Evolutionary conservation across 2,888 invertebrate species (phyloP).

Genomic region (Heliconius sara): DNA sequence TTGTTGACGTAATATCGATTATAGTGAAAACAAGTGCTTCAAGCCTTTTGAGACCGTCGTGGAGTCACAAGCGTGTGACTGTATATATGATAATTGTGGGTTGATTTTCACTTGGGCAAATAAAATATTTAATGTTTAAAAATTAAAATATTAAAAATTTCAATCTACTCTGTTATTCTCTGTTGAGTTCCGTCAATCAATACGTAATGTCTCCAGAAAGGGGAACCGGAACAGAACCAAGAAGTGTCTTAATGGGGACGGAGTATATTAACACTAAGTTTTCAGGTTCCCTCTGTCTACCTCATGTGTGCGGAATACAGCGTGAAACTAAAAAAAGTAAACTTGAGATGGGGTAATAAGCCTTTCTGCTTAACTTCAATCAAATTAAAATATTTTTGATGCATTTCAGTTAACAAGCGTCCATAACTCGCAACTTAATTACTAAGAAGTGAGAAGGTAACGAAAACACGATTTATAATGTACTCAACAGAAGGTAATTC

Average conservation of each 20-base stretch:
- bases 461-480: constrained; percentile 78
- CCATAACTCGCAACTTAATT: constrained; percentile 44
- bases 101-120: too few relatives aligned
- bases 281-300: not conserved
- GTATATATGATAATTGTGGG: too few relatives aligned
- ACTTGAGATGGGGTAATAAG: not conserved
- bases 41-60: too few relatives aligned
- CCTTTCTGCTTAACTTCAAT: not conserved
- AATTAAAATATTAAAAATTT: too few relatives aligned
- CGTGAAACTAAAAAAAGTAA: too few relatives aligned
- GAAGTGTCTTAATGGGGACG: not conserved
- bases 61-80: too few relatives aligned
- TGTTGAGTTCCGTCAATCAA: not conserved
- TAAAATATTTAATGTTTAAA: too few relatives aligned
- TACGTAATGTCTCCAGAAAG: not conserved
- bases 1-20: not conserved
- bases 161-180: too few relatives aligned
- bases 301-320: too few relatives aligned
- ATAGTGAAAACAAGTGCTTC: not conserved
- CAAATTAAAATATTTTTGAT: constrained; percentile 4
- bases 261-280: not conserved
- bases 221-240: not conserved
- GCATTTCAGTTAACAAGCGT: constrained; percentile 14
- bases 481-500: constrained; percentile 72
- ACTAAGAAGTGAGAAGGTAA: constrained; percentile 74